Evolutionary conservation across 1,140 invertebrate genomes (phyloP), one percentile per base, ranked within the genome.

Genomic region (Centruroides vittatus): DNA sequence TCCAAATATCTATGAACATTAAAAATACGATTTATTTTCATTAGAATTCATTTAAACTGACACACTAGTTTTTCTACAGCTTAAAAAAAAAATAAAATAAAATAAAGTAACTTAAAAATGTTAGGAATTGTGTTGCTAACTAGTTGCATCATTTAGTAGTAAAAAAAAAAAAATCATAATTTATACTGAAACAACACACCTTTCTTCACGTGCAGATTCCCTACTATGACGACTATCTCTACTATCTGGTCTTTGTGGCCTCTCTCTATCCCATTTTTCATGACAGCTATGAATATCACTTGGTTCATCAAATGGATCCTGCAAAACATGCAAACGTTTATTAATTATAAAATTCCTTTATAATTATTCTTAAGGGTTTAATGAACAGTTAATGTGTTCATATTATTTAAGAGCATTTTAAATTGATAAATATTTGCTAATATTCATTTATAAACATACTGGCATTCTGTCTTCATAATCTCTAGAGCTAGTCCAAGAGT

Each of bases 151-250:
- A 23, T 23, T 23, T 23, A 23, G 23, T 23, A 23, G 23, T 23
- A 23, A 23, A 23, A 23, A 23, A 23, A n/a, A 41, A 41, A 6
- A 6, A 2, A 41, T 41, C 41, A 41, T 3, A 41, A 6, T 41
- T 1, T 41, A 41, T 8, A 41, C 23, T 23, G 23, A 41, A 5
- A 61, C 51, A 11, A 23, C 55, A 59, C 57, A 62, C 50, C 65
- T 61, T 35, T 66, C 65, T 1, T 68, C 68, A 52, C 66, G 69
- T 35, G 53, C 71, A 1, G 79, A 81, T 2, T 78, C 70, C 41
- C 78, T 73, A 64, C 78, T 77, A 63, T 79, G 78, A 11, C 79
- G 75, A 53, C 80, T 81, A 66, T 83, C 82, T 2, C 70, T 61
- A 36, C 68, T 72, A 61, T 73, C 71, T 12, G 81, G 80, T 61